Evolutionary conservation across 1,140 invertebrate species (phyloP).

Genomic region (Pseudomyrmex gracilis): DNA sequence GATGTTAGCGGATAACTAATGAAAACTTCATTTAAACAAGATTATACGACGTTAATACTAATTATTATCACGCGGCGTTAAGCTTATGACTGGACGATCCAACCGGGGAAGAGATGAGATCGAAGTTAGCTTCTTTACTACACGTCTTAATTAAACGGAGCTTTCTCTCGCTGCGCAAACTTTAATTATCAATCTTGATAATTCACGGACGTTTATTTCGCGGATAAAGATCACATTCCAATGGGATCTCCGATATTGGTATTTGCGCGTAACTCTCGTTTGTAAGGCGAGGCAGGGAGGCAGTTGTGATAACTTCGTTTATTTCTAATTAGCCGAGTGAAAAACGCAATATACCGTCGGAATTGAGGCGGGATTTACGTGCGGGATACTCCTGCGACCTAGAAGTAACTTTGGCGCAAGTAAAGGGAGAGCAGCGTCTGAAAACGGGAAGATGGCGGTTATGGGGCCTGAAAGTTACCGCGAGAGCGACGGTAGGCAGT

Average conservation of each 20-base stretch:
- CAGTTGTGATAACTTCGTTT: background rate
- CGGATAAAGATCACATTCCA: conserved; percentile 3
- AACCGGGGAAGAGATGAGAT: background rate
- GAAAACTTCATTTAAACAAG: conserved; percentile 52
- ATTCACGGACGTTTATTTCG: background rate
- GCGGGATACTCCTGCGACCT: conserved; percentile 12
- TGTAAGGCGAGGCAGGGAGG: background rate
- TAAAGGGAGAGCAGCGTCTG: conserved; percentile 1
- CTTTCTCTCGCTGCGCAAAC: background rate
- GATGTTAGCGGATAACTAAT: conserved; percentile 48
- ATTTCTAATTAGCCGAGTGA: conserved; percentile 6
- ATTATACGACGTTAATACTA: conserved; percentile 52
- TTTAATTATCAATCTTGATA: background rate
- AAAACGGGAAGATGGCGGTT: conserved; percentile 40
- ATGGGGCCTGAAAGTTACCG: conserved; percentile 68
- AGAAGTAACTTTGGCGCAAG: conserved; percentile 32
- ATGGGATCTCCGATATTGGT: too few relatives aligned
- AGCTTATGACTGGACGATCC: background rate
- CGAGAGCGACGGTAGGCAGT: conserved; percentile 77
- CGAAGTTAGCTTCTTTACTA: conserved; percentile 20
- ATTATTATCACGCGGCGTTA: conserved; percentile 33
- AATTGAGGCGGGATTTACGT: conserved; percentile 31
- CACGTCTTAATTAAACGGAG: conserved; percentile 32
- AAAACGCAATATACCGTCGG: conserved; percentile 34
- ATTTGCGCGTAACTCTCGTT: too few relatives aligned